A percentile compares a stretch with the other conserved stretches of the same genome.
Conservation (phyloP, 2,888 invertebrate species). For the Rhingia campestris region DNA sequence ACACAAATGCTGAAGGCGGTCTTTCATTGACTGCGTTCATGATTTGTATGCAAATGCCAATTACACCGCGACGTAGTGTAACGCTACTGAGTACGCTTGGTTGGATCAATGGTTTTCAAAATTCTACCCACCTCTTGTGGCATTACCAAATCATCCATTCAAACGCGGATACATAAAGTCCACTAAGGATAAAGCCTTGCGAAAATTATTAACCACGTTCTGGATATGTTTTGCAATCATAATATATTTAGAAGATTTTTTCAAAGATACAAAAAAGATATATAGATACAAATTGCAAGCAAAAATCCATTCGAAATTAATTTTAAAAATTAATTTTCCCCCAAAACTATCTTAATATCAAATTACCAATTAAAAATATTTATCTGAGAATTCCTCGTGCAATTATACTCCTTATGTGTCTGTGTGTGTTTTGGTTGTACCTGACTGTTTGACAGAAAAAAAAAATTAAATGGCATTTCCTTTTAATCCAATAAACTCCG, state of each 20-base stretch:
- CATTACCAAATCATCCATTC: slow-evolving; percentile 28
- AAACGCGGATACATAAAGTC: slow-evolving; percentile 7
- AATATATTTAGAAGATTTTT: too few relatives aligned
- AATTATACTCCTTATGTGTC: not conserved
- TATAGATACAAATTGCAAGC: not conserved
- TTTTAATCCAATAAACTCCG: slow-evolving; percentile 66
- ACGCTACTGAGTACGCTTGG: slow-evolving; percentile 13
- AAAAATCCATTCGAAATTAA: not conserved
- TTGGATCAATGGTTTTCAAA: slow-evolving; percentile 46
- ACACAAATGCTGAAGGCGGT: slow-evolving; percentile 25
- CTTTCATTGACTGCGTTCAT: slow-evolving; percentile 22
- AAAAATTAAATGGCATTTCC: slow-evolving; percentile 44
- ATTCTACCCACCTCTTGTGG: slow-evolving; percentile 24
- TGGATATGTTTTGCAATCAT: too few relatives aligned
- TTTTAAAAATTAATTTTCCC: slow-evolving; percentile 12
- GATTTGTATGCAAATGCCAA: slow-evolving; percentile 63
- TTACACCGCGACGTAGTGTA: slow-evolving; percentile 30
- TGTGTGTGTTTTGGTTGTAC: not conserved
- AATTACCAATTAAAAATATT: slow-evolving; percentile 65
- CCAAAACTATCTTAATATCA: slow-evolving; percentile 41
- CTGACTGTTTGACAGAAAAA: slow-evolving; percentile 19
- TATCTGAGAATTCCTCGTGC: not conserved
- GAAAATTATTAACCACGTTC: not conserved
- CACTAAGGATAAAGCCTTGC: not conserved
- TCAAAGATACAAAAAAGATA: too few relatives aligned